These are phyloP conservation scores for Liopterus haemorrhoidalis DNA, from an alignment of 2,888 invertebrate species.

Conservation along the genomic window DNA sequence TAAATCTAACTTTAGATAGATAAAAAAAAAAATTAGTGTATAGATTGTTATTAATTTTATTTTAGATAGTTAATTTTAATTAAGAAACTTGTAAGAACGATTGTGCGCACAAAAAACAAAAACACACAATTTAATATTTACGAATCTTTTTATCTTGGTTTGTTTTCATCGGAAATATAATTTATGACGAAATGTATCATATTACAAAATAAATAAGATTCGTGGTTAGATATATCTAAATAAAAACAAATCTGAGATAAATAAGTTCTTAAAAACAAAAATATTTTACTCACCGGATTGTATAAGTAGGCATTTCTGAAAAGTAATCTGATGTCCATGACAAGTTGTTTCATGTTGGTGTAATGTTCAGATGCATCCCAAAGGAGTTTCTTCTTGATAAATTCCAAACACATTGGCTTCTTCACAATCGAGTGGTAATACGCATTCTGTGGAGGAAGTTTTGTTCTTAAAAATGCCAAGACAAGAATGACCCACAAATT, in stretches of 20 bases:
- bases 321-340: slow-evolving; percentile 75
- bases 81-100: too few species aligned
- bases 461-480: background rate
- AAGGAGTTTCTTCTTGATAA: slow-evolving; percentile 74
- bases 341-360: slow-evolving; percentile 65
- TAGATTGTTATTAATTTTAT: too few species aligned
- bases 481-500: background rate
- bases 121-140: too few species aligned
- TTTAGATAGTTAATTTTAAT: too few species aligned
- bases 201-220: too few species aligned
- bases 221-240: slow-evolving; percentile 6
- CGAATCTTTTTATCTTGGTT: too few species aligned
- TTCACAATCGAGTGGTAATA: slow-evolving; percentile 66
- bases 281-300: slow-evolving; percentile 63
- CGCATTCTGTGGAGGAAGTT: slow-evolving; percentile 54
- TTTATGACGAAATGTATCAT: slow-evolving; percentile 10
- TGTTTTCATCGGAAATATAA: too few species aligned
- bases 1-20: too few species aligned
- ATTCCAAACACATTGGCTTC: slow-evolving; percentile 79
- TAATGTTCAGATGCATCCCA: slow-evolving; percentile 68
- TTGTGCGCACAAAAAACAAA: too few species aligned
- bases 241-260: slow-evolving; percentile 11
- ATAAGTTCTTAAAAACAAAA: slow-evolving; percentile 3
- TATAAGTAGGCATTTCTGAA: slow-evolving; percentile 82
- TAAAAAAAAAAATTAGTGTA: too few species aligned